Conservation (phyloP, 2,888 invertebrate species). For the Leucophora obtusa region DNA sequence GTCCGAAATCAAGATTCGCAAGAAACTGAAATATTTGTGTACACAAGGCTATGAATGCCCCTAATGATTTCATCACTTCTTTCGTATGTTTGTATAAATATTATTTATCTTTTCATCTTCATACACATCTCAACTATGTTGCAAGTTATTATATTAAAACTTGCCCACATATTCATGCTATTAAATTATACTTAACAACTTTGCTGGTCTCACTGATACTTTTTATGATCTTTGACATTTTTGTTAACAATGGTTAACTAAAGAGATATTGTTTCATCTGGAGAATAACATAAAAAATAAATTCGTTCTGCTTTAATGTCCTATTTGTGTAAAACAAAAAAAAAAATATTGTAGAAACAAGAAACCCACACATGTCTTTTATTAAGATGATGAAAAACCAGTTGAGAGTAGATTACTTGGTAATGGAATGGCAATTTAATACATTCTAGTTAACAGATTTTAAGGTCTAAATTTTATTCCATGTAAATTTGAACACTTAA, state of each 20-base stretch:
- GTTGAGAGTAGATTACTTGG: background rate
- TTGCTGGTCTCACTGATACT: background rate
- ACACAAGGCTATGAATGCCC: background rate
- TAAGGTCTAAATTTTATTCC: too few relatives aligned
- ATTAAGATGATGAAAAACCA: background rate
- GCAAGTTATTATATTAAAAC: constrained; percentile 24
- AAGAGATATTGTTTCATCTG: constrained; percentile 55
- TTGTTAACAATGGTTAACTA: constrained; percentile 60
- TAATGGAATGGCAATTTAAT: too few relatives aligned
- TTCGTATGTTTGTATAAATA: constrained; percentile 31
- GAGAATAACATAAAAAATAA: constrained; percentile 47
- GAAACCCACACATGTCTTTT: constrained; percentile 41
- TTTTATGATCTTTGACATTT: constrained; percentile 55
- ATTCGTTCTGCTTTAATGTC: constrained; percentile 53
- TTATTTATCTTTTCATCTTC: constrained; percentile 55
- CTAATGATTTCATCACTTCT: constrained; percentile 55
- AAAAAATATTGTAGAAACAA: constrained; percentile 10
- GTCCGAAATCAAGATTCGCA: too few relatives aligned
- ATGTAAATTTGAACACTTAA: too few relatives aligned
- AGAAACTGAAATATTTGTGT: too few relatives aligned
- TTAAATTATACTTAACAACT: constrained; percentile 60
- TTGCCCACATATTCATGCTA: constrained; percentile 22
- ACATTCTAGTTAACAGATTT: too few relatives aligned
- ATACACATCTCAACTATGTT: constrained; percentile 45
- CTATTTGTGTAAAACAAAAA: constrained; percentile 24